Percentiles rank a stretch among this genome's conserved stretches.
These are phyloP conservation scores for Porites lobata DNA, from an alignment of 92 coral and sea anemone genomes.

Conservation along the genomic window DNA sequence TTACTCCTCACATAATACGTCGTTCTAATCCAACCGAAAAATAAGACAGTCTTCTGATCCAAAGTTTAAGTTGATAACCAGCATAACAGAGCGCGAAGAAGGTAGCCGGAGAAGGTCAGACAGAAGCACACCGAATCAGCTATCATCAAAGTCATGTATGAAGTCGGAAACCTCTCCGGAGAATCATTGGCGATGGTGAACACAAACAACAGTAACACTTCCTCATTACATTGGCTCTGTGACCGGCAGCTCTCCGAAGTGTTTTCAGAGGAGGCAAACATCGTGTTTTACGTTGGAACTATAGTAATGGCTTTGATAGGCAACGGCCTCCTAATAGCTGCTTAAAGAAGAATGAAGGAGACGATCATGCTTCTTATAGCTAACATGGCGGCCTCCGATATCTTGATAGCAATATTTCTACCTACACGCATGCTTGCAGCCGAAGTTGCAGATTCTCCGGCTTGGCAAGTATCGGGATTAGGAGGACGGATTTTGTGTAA, in stretches of 20 bases:
- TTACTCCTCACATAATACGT: too few species aligned
- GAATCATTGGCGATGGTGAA: neutral
- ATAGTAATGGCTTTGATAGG: slow-evolving; percentile 7
- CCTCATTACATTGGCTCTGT: neutral
- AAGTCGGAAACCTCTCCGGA: neutral
- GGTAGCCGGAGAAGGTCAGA: too few species aligned
- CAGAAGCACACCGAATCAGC: too few species aligned
- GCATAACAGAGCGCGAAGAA: too few species aligned
- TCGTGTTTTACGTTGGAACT: neutral
- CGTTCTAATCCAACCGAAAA: too few species aligned
- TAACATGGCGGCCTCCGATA: slow-evolving; percentile 44
- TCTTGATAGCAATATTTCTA: slow-evolving; percentile 11
- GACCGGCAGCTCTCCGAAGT: too few species aligned
- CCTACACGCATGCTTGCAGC: slow-evolving; percentile 2
- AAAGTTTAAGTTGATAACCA: too few species aligned
- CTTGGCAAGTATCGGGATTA: slow-evolving; percentile 12
- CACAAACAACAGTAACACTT: neutral
- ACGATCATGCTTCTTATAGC: slow-evolving; percentile 17
- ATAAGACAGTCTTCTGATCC: too few species aligned
- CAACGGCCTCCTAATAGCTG: slow-evolving; percentile 22
- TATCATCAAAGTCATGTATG: neutral
- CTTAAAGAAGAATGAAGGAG: slow-evolving; percentile 27
- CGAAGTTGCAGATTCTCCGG: neutral
- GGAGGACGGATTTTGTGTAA: slow-evolving; percentile 26
- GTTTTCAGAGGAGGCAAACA: neutral